A percentile compares a stretch with the other conserved stretches of the same genome.
Evolutionary conservation across 2,797 vertebrate species (phyloP).

Genomic region (Cossypha heuglini): DNA sequence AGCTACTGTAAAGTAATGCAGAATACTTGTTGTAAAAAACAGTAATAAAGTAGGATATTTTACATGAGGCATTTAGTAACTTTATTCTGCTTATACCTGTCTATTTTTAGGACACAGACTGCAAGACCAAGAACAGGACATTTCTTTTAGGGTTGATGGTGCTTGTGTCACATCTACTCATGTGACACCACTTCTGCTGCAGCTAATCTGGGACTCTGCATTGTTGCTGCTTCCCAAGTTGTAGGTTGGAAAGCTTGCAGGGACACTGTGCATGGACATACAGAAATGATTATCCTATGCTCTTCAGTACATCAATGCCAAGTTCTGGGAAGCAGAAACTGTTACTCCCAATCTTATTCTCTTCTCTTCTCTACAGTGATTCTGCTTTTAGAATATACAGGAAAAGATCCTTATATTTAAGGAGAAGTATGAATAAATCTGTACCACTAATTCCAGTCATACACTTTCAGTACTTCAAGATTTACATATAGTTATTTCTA

Average conservation of each 20-base stretch:
- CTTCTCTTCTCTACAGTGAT: not conserved
- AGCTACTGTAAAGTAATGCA: not conserved
- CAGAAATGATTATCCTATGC: not conserved
- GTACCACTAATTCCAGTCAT: not conserved
- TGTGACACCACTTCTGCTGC: not conserved
- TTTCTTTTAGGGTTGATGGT: not conserved
- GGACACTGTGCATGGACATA: not conserved
- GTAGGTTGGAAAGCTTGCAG: not conserved
- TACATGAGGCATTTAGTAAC: not conserved
- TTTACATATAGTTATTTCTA: not conserved
- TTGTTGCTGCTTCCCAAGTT: fast-evolving
- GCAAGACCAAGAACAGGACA: not conserved
- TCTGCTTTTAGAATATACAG: not conserved
- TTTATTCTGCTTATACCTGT: not conserved
- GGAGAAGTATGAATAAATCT: not conserved
- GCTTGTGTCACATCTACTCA: not conserved
- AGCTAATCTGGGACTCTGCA: not conserved
- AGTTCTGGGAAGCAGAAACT: not conserved
- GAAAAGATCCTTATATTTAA: not conserved
- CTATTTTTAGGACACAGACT: not conserved
- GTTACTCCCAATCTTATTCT: not conserved
- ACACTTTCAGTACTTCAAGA: not conserved
- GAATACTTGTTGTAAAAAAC: not conserved
- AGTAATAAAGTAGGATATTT: not conserved
- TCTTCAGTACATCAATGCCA: not conserved